A percentile compares a stretch with the other conserved stretches of the same genome.
phyloP scores from a whole-genome alignment of 2,888 invertebrate species.

The Mantis religiosa region DNA sequence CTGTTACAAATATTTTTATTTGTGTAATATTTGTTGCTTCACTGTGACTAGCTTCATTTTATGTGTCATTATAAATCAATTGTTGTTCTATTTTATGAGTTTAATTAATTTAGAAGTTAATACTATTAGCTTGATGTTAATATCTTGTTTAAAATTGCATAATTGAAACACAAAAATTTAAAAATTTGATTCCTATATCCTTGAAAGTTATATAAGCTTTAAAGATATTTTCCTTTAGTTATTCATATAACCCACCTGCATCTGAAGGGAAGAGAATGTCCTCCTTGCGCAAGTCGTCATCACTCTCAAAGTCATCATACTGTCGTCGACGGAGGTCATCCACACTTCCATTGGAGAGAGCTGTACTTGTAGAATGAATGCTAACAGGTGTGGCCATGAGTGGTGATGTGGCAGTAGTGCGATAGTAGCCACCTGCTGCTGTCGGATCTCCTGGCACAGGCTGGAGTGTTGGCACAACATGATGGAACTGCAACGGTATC shows the following conservation, averaged over 20 bases:
- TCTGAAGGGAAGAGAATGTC: constrained; percentile 80
- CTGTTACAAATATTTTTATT: too few species aligned
- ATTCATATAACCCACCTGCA: constrained; percentile 49
- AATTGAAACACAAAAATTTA: too few species aligned
- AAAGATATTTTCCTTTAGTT: too few species aligned
- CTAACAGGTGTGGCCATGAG: constrained; percentile 49
- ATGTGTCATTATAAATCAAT: too few species aligned
- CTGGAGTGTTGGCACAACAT: constrained; percentile 43
- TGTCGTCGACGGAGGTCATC: constrained; percentile 45
- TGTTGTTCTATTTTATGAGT: too few species aligned
- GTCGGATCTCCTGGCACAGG: background rate
- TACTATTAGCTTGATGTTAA: too few species aligned
- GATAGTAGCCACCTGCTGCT: constrained; percentile 46
- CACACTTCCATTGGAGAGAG: constrained; percentile 60
- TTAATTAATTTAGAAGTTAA: too few species aligned
- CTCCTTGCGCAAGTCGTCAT: constrained; percentile 82
- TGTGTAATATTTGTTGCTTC: too few species aligned
- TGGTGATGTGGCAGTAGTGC: constrained; percentile 57
- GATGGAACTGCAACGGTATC: constrained; percentile 35
- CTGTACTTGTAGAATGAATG: constrained; percentile 46
- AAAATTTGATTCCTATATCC: too few species aligned
- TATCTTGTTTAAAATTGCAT: too few species aligned
- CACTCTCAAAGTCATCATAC: constrained; percentile 82
- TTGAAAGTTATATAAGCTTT: too few species aligned
- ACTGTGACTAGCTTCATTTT: too few species aligned